A percentile compares a stretch with the other conserved stretches of the same genome.
Evolutionary conservation across 2,113 vertebrate species (phyloP).

Genomic region (Hippocampus mohnikei): DNA sequence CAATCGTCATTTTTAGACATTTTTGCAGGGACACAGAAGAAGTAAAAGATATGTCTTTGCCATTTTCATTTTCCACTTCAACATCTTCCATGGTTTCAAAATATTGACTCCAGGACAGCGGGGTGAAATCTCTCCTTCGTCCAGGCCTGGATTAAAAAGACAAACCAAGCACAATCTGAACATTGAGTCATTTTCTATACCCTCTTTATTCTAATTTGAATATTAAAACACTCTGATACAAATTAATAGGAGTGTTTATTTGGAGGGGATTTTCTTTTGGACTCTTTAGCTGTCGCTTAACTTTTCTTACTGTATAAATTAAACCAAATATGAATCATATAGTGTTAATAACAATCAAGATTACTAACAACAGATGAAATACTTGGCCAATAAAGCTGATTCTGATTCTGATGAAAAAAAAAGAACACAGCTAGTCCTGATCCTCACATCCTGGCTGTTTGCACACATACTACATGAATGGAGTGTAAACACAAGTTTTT

Average conservation of each 20-base stretch:
- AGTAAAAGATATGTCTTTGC: constrained; percentile 95
- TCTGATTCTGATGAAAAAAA: no score
- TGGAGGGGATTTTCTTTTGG: background rate
- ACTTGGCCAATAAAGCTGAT: no score
- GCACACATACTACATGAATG: background rate
- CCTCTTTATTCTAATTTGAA: background rate
- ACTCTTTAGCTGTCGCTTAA: background rate
- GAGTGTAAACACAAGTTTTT: background rate
- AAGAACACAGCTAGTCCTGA: background rate
- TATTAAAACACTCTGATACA: background rate
- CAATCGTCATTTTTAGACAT: background rate
- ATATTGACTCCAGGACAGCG: constrained; percentile 92
- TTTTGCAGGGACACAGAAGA: background rate
- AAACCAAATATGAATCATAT: background rate
- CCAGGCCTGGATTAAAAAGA: constrained; percentile 80
- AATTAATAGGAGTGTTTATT: background rate
- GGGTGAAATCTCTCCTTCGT: constrained; percentile 89
- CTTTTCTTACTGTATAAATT: background rate
- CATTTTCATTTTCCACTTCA: constrained; percentile 86
- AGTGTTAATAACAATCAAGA: no score
- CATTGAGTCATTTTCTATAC: background rate
- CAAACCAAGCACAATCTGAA: constrained; percentile 11
- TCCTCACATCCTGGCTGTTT: background rate
- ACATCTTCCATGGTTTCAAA: constrained; percentile 96
- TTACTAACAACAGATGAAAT: no score